phyloP scores from a whole-genome alignment of 23 tunicate species.

The Styela clava region DNA sequence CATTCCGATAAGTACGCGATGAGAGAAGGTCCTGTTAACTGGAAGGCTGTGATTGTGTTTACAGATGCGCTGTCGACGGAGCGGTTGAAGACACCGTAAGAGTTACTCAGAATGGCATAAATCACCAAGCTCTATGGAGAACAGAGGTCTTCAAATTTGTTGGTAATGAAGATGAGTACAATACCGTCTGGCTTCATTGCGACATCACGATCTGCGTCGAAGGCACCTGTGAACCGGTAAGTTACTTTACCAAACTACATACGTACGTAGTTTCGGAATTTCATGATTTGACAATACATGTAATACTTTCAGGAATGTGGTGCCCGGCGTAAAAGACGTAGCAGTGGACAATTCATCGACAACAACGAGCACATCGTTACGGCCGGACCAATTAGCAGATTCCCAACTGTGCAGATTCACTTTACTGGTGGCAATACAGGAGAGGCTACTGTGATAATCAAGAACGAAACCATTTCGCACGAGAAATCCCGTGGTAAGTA shows the following conservation, averaged over 20 bases:
- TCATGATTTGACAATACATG: too few species aligned
- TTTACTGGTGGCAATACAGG: neutral
- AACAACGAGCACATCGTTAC: neutral
- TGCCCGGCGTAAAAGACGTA: conserved; percentile 38
- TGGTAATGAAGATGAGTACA: conserved; percentile 49
- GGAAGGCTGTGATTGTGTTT: neutral
- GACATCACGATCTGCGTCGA: conserved; percentile 87
- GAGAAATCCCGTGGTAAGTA: neutral
- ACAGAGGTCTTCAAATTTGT: conserved; percentile 85
- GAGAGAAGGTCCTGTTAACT: too few species aligned
- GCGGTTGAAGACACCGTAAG: conserved; percentile 51
- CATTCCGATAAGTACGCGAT: too few species aligned
- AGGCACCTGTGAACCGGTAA: conserved; percentile 68
- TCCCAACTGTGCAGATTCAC: neutral
- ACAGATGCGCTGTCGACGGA: conserved; percentile 58
- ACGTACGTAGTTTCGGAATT: conserved; percentile 1
- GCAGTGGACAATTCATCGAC: conserved; percentile 5
- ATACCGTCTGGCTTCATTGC: conserved; percentile 94
- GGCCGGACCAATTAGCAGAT: neutral
- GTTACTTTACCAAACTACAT: neutral
- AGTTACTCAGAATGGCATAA: conserved; percentile 72
- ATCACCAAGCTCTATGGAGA: conserved; percentile 85
- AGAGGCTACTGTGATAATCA: neutral
- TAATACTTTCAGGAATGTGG: conserved; percentile 66
- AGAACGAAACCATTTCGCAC: neutral